Evolutionary conservation across 2,797 vertebrate genomes (phyloP).

Genomic region (Mormyrops boulengeri): DNA sequence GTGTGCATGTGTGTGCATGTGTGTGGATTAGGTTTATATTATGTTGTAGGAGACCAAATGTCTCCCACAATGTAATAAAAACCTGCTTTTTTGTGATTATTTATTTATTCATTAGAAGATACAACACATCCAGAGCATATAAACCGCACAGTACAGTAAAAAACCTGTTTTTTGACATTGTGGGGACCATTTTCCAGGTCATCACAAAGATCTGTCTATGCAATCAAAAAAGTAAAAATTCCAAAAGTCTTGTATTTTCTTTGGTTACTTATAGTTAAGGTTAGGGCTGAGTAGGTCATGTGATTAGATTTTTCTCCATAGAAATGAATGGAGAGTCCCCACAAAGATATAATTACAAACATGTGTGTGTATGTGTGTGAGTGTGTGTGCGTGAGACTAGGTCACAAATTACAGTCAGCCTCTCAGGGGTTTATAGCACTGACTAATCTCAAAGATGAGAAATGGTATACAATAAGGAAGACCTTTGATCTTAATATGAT

Average conservation of each 20-base stretch:
- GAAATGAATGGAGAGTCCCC: background rate
- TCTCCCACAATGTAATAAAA: no score
- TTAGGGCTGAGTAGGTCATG: background rate
- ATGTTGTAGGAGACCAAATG: background rate
- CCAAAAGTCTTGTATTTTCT: background rate
- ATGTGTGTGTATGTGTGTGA: background rate
- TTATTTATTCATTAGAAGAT: no score
- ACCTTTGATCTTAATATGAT: background rate
- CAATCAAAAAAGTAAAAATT: background rate
- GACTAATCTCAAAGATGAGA: background rate
- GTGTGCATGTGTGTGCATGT: background rate
- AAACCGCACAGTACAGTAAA: no score
- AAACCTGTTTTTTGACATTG: no score
- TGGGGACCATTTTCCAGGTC: no score
- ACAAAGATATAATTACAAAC: background rate
- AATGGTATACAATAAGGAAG: background rate
- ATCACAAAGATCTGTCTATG: background rate
- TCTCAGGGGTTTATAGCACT: background rate
- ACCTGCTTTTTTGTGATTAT: no score
- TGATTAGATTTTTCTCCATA: background rate
- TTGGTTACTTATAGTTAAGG: background rate
- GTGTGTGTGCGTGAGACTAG: background rate
- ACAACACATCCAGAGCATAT: no score
- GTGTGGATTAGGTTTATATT: background rate
- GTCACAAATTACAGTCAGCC: background rate